A percentile compares a stretch with the other conserved stretches of the same genome.
Conservation (phyloP, 2,888 invertebrate species). For the Portevinia maculata region DNA sequence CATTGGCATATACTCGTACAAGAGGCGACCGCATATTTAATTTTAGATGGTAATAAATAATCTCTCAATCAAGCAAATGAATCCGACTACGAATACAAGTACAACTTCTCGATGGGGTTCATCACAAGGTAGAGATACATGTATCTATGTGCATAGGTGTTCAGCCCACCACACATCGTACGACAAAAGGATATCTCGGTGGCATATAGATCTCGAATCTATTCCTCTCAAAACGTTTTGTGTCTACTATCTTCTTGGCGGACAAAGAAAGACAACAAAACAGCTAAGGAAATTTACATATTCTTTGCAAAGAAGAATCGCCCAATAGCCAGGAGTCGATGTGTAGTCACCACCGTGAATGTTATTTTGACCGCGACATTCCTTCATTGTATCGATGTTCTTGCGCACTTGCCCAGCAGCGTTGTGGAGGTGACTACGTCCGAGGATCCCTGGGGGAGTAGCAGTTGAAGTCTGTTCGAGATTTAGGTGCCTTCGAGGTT, state of each 20-base stretch:
- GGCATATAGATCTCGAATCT: slow-evolving; percentile 45
- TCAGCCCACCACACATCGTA: too few relatives aligned
- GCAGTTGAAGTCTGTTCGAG: slow-evolving; percentile 53
- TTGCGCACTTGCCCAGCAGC: slow-evolving; percentile 41
- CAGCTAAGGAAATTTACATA: slow-evolving; percentile 68
- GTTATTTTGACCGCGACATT: slow-evolving; percentile 51
- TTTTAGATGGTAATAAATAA: slow-evolving; percentile 71
- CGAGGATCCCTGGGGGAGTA: slow-evolving; percentile 59
- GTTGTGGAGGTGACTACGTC: slow-evolving; percentile 13
- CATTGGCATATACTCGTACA: slow-evolving; percentile 18
- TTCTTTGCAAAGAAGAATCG: slow-evolving; percentile 34
- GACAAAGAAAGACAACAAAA: slow-evolving; percentile 4
- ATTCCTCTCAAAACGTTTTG: slow-evolving; percentile 26
- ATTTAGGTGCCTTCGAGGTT: slow-evolving; percentile 70
- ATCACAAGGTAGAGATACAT: neutral
- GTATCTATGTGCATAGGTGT: too few relatives aligned
- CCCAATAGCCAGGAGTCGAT: slow-evolving; percentile 51
- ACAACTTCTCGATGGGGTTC: slow-evolving; percentile 49
- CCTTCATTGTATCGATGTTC: slow-evolving; percentile 64
- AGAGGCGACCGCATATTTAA: slow-evolving; percentile 66
- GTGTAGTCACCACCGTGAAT: slow-evolving; percentile 43
- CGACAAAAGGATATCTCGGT: slow-evolving; percentile 18
- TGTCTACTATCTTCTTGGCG: neutral
- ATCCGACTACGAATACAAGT: slow-evolving; percentile 19
- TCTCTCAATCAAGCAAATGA: slow-evolving; percentile 68